These are phyloP conservation scores for Lasiurus cinereus DNA, from an alignment of 2,113 vertebrate genomes.

Conservation along the genomic window DNA sequence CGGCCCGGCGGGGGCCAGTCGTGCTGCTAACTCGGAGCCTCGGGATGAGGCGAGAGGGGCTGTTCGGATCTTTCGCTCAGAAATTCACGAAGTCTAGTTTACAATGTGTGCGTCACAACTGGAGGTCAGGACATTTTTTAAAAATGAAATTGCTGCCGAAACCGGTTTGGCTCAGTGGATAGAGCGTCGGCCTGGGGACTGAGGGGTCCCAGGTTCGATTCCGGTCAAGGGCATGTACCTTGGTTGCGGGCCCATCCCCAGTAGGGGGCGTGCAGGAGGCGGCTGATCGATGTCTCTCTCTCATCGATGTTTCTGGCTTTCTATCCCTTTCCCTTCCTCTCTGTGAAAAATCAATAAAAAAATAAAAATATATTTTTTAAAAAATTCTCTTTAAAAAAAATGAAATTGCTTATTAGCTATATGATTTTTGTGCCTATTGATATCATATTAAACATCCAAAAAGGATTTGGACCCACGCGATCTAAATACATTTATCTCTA, in stretches of 20 bases:
- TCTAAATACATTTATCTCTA: conserved; percentile 5
- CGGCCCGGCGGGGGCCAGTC: background rate
- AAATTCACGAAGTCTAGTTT: background rate
- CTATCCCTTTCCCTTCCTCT: too few relatives aligned
- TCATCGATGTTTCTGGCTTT: too few relatives aligned
- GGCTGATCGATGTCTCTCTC: too few relatives aligned
- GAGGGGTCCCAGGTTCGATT: too few relatives aligned
- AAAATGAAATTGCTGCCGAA: background rate
- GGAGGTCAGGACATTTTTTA: background rate
- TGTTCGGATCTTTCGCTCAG: background rate
- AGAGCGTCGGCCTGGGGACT: too few relatives aligned
- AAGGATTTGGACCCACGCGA: conserved; percentile 16
- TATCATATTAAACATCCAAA: conserved; percentile 40
- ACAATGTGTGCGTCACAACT: background rate
- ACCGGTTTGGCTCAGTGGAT: too few relatives aligned
- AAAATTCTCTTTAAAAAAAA: background rate
- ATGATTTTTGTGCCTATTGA: conserved; percentile 7
- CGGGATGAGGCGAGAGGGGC: background rate
- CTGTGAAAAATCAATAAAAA: too few relatives aligned
- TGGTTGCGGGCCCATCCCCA: too few relatives aligned
- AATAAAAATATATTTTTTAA: too few relatives aligned
- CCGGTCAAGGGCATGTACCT: too few relatives aligned
- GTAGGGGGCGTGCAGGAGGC: too few relatives aligned
- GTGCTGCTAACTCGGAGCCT: background rate
- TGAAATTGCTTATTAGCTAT: conserved; percentile 1